phyloP scores from a whole-genome alignment of 1,140 invertebrate species.

The Drosophila nigromelanica region DNA sequence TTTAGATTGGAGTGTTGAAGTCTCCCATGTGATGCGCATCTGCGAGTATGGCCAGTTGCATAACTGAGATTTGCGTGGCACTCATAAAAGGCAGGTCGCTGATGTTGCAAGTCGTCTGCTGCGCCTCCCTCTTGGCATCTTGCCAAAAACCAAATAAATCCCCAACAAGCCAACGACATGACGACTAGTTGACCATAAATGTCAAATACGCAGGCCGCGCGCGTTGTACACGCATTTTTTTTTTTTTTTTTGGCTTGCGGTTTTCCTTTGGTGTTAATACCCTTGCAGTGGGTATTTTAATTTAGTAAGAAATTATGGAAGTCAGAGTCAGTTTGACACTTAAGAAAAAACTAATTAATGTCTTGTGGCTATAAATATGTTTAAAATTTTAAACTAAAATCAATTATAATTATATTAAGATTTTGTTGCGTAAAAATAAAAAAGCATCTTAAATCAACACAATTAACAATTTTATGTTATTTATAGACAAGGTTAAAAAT shows the following conservation, averaged over 20 bases:
- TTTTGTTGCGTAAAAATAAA: too few species aligned
- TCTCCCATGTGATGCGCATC: background rate
- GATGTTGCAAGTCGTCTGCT: slow-evolving; percentile 18
- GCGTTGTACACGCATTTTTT: slow-evolving; percentile 51
- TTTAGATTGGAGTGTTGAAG: slow-evolving; percentile 6
- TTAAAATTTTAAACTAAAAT: too few species aligned
- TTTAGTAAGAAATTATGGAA: background rate
- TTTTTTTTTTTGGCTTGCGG: slow-evolving; percentile 40
- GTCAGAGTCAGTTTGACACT: too few species aligned
- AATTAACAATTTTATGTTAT: too few species aligned
- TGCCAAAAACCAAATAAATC: slow-evolving; percentile 13
- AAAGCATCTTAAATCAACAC: too few species aligned
- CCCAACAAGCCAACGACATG: slow-evolving; percentile 12
- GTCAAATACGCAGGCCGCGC: slow-evolving; percentile 46
- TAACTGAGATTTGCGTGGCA: slow-evolving; percentile 8
- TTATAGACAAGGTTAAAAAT: too few species aligned
- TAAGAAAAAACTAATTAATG: too few species aligned
- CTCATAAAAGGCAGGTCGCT: slow-evolving; percentile 14
- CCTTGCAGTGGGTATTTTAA: background rate
- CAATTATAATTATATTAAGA: too few species aligned
- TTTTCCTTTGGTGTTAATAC: slow-evolving; percentile 24
- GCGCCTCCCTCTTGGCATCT: slow-evolving; percentile 1
- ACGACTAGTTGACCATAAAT: slow-evolving; percentile 56
- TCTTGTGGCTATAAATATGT: too few species aligned
- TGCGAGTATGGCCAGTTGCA: slow-evolving; percentile 12